These are phyloP conservation scores for Dasyprocta punctata DNA, from an alignment of 2,113 vertebrate species.

Conservation along the genomic window DNA sequence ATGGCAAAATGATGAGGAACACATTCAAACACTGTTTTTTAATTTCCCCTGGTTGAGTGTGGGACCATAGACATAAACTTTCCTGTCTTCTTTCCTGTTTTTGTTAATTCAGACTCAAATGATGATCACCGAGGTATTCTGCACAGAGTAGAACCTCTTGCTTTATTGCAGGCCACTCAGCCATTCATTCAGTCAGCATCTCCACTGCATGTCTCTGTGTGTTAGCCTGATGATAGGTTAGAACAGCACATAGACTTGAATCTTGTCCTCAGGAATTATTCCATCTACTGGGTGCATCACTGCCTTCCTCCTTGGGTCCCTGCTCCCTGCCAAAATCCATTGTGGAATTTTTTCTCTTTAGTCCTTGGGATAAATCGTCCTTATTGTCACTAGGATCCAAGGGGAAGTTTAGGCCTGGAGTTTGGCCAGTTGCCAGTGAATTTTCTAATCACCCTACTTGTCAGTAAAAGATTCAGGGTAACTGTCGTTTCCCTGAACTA, in stretches of 20 bases:
- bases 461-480: constrained; percentile 13
- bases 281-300: background rate
- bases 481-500: constrained; percentile 16
- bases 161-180: background rate
- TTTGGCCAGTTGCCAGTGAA: background rate
- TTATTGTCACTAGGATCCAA: background rate
- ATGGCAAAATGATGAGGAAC: background rate
- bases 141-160: background rate
- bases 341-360: background rate
- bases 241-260: background rate
- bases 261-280: background rate
- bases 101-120: background rate
- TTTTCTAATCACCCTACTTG: constrained; percentile 40
- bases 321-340: background rate
- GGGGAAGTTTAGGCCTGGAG: background rate
- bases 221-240: background rate
- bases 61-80: background rate
- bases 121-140: background rate
- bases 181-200: background rate
- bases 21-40: background rate
- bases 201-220: background rate
- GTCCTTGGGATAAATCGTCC: background rate
- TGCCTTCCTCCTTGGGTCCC: background rate
- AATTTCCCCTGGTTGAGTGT: background rate
- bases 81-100: background rate